Evolutionary conservation across 2,113 vertebrate species (phyloP).

Genomic region (Rhombomys opimus): DNA sequence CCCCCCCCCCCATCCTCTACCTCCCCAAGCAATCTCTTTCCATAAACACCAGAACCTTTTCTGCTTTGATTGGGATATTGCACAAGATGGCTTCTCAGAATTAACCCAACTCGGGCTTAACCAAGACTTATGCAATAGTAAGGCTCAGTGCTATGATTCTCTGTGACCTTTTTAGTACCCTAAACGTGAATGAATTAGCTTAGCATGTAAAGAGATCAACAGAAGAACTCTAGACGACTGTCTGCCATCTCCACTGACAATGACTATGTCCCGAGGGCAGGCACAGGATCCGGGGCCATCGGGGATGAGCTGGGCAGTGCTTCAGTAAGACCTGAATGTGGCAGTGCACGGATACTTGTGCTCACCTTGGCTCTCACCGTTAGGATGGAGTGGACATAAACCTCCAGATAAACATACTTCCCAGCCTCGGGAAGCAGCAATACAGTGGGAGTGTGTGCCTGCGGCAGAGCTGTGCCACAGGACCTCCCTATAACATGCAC

Average conservation of each 20-base stretch:
- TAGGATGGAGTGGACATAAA: conserved; percentile 49
- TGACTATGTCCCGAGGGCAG: neutral
- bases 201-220: conserved; percentile 43
- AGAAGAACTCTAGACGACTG: conserved; percentile 17
- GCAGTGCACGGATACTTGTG: neutral
- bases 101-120: neutral
- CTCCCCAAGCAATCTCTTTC: neutral
- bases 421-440: neutral
- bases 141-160: neutral
- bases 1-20: neutral
- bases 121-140: neutral
- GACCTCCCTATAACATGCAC: neutral
- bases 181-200: neutral
- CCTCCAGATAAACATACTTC: conserved; percentile 27
- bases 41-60: neutral
- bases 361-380: conserved; percentile 33
- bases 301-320: neutral
- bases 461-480: neutral
- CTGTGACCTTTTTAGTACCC: neutral
- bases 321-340: neutral
- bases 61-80: neutral
- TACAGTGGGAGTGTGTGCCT: neutral
- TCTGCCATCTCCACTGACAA: conserved; percentile 26
- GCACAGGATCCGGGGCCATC: neutral
- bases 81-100: neutral